Percentiles rank a stretch among this genome's conserved stretches.
Conservation (phyloP, 2,888 invertebrate species). For the Rosalia funebris region DNA sequence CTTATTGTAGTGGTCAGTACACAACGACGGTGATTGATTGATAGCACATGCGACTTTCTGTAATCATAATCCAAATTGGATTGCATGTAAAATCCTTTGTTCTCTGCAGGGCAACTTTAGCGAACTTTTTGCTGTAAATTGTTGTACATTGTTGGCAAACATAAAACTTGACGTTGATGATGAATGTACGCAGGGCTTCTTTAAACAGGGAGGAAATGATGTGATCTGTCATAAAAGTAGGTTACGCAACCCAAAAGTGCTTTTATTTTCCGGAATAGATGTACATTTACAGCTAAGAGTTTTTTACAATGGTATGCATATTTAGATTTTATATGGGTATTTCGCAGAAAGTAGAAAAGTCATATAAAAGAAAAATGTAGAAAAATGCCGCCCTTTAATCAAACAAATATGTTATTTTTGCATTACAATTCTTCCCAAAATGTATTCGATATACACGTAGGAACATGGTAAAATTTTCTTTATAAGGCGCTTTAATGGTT, state of each 20-base stretch:
- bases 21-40: neutral
- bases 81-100: conserved; percentile 2
- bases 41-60: neutral
- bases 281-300: neutral
- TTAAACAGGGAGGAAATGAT: neutral
- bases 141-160: neutral
- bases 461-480: too few species aligned
- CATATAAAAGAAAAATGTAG: neutral
- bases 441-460: too few species aligned
- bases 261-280: neutral
- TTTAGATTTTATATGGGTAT: neutral
- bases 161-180: conserved; percentile 1
- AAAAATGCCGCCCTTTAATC: neutral
- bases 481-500: too few species aligned
- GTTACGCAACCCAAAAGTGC: neutral
- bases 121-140: conserved; percentile 1
- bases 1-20: conserved; percentile 1
- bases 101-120: neutral
- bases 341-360: neutral
- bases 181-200: neutral
- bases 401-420: neutral
- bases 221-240: conserved; percentile 2
- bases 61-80: neutral
- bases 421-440: neutral
- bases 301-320: neutral